Conservation (phyloP, 2,888 invertebrate species). For the Acrobeloides nanus region DNA sequence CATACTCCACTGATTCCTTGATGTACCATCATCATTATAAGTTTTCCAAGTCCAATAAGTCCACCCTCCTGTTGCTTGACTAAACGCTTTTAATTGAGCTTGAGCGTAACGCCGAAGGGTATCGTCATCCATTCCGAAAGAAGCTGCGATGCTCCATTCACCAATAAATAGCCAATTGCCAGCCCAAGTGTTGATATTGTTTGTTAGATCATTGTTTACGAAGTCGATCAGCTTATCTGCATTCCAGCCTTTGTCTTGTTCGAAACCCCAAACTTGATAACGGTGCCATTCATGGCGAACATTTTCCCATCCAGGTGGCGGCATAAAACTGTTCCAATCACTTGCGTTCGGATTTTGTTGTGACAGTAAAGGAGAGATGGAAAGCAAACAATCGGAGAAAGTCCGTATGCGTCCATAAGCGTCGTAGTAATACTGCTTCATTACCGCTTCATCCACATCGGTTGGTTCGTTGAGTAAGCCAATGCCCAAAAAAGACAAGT, state of each 20-base stretch:
- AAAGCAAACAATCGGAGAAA: conserved; percentile 6
- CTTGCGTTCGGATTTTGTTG: background rate
- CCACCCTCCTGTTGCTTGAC: background rate
- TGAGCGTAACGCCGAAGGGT: background rate
- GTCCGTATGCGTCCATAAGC: background rate
- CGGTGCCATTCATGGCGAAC: background rate
- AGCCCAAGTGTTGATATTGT: background rate
- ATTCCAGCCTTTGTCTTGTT: background rate
- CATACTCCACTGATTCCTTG: too few species aligned
- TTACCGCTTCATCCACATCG: too few species aligned
- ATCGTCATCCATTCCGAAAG: conserved; percentile 1
- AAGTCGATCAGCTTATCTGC: background rate
- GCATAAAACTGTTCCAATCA: background rate
- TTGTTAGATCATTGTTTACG: background rate
- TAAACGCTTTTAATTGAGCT: conserved; percentile 1
- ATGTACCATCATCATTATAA: too few species aligned
- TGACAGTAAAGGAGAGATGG: conserved; percentile 9
- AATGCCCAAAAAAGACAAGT: conserved; percentile 1
- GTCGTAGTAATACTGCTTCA: too few species aligned
- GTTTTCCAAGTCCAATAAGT: conserved; percentile 1
- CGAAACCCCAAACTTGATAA: conserved; percentile 3
- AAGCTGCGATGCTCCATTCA: conserved; percentile 1
- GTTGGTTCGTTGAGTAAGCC: conserved; percentile 7
- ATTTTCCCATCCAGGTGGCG: background rate
- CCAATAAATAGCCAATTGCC: conserved; percentile 2